Evolutionary conservation across 2,888 invertebrate genomes (phyloP).

Genomic region (Mesorhabditis sp.): DNA sequence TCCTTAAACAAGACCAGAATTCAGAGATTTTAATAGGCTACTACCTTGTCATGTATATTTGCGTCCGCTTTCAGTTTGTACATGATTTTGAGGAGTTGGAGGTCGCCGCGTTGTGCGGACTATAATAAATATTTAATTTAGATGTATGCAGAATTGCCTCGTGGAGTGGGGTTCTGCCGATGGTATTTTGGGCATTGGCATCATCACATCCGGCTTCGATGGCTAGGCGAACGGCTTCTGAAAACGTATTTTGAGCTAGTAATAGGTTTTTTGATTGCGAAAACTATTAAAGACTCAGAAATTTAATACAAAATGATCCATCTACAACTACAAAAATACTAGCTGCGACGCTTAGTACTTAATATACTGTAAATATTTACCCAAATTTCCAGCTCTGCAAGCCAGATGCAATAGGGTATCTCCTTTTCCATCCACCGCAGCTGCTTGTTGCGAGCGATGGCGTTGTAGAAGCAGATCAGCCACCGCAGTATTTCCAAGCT

Average conservation of each 20-base stretch:
- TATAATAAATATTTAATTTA: conserved; percentile 1
- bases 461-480: conserved; percentile 82
- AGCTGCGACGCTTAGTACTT: background rate
- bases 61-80: conserved; percentile 90
- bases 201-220: conserved; percentile 69
- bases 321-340: background rate
- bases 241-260: background rate
- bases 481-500: conserved; percentile 87
- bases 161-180: conserved; percentile 90
- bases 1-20: conserved; percentile 55
- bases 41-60: conserved; percentile 83
- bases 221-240: conserved; percentile 39
- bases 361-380: conserved; percentile 71
- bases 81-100: conserved; percentile 87
- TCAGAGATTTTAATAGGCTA: conserved; percentile 3
- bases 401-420: conserved; percentile 93
- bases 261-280: too few relatives aligned
- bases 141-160: conserved; percentile 64
- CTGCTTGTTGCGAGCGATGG: conserved; percentile 81
- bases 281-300: too few relatives aligned
- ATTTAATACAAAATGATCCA: too few relatives aligned
- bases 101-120: conserved; percentile 84
- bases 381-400: conserved; percentile 66
- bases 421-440: conserved; percentile 67
- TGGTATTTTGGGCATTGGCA: conserved; percentile 83